Evolutionary conservation across 1,140 invertebrate species (phyloP).

Genomic region (Tetramorium simillimum): DNA sequence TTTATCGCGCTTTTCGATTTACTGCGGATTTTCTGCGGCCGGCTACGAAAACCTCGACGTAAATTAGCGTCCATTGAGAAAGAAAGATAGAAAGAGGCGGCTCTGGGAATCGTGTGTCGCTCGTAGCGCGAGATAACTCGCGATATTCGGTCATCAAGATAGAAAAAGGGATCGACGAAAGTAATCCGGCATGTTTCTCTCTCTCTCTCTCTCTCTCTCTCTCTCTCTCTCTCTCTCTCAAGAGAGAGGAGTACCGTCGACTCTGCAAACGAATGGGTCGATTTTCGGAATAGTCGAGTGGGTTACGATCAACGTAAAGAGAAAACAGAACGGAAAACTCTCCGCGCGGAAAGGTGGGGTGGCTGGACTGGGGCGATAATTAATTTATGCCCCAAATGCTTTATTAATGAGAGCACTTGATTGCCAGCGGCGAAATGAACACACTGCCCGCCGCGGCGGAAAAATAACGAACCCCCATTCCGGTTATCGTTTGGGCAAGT

Average conservation of each 20-base stretch:
- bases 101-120: background rate
- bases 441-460: background rate
- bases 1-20: constrained; percentile 63
- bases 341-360: background rate
- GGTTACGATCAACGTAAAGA: background rate
- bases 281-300: background rate
- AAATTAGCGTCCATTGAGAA: constrained; percentile 27
- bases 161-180: background rate
- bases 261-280: background rate
- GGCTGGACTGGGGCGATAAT: background rate
- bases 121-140: constrained; percentile 2
- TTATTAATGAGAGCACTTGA: constrained; percentile 61
- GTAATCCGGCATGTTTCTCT: background rate
- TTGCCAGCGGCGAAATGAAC: constrained; percentile 31
- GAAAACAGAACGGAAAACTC: background rate
- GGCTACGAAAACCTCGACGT: constrained; percentile 14
- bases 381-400: constrained; percentile 53
- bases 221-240: background rate
- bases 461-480: constrained; percentile 28
- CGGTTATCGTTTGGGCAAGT: constrained; percentile 4
- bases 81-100: background rate
- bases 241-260: background rate
- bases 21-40: constrained; percentile 34
- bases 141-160: constrained; percentile 5
- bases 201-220: background rate